These are phyloP conservation scores for Yponomeuta evonymella DNA, from an alignment of 2,888 invertebrate species.

Conservation along the genomic window DNA sequence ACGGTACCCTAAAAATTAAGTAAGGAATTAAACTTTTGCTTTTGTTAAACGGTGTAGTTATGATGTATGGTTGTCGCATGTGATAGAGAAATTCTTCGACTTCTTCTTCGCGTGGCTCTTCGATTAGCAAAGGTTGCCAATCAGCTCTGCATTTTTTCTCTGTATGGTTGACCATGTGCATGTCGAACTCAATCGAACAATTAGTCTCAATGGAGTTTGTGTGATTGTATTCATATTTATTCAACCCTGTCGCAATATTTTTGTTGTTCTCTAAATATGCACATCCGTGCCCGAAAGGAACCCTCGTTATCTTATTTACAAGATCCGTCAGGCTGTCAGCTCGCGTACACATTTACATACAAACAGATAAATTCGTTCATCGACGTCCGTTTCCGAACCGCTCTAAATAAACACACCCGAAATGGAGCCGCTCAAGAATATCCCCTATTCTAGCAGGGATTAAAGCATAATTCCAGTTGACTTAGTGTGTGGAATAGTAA, in stretches of 20 bases:
- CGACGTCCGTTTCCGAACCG: constrained; percentile 30
- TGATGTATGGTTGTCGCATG: no score
- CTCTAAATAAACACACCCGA: constrained; percentile 32
- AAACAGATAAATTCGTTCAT: constrained; percentile 44
- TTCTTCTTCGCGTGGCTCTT: no score
- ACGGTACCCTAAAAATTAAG: no score
- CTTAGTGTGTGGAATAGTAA: constrained; percentile 29
- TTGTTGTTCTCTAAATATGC: background rate
- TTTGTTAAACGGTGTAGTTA: no score
- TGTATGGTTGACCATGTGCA: no score
- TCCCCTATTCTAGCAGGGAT: constrained; percentile 20
- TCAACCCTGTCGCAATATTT: background rate
- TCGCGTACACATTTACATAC: constrained; percentile 36
- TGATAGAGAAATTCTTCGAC: no score
- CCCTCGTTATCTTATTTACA: constrained; percentile 26
- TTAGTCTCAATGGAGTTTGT: background rate
- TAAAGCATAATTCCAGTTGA: background rate
- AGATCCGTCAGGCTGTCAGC: constrained; percentile 36
- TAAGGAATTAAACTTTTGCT: no score
- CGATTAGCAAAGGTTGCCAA: no score
- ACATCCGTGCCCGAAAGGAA: background rate
- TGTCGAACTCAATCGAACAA: no score
- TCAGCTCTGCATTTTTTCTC: no score
- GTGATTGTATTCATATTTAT: background rate
- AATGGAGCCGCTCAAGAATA: constrained; percentile 12